A percentile compares a stretch with the other conserved stretches of the same genome.
Conservation (phyloP, 2,888 invertebrate genomes). For the Lasioglossum leucozonium region DNA sequence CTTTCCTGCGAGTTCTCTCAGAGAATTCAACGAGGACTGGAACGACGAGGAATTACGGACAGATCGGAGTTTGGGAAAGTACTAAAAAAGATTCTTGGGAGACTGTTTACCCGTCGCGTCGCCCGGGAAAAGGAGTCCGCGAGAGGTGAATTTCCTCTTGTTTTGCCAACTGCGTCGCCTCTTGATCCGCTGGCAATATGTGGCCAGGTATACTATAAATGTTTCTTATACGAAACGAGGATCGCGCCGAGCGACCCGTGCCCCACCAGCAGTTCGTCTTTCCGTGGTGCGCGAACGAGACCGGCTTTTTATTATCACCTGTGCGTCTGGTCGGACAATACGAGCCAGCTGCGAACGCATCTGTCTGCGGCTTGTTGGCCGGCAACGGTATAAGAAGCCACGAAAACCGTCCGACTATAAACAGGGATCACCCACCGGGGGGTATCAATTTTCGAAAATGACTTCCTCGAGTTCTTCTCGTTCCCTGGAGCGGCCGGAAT, state of each 20-base stretch:
- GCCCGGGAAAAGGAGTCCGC: background rate
- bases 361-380: background rate
- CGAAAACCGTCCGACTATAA: background rate
- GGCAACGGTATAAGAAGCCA: background rate
- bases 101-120: background rate
- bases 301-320: background rate
- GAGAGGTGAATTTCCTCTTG: background rate
- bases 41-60: background rate
- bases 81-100: background rate
- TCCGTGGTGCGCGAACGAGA: background rate
- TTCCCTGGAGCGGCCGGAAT: background rate
- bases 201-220: slow-evolving; percentile 1
- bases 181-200: background rate
- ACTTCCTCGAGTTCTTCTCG: too few relatives aligned
- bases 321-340: background rate
- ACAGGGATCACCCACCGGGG: background rate
- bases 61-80: background rate
- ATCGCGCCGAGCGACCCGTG: background rate
- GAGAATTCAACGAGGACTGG: background rate
- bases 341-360: background rate
- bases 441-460: slow-evolving; percentile 9
- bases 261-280: background rate
- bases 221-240: background rate
- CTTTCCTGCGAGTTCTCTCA: too few relatives aligned
- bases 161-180: background rate